phyloP scores from a whole-genome alignment of 2,797 vertebrate genomes.

The Neomorphus geoffroyi region DNA sequence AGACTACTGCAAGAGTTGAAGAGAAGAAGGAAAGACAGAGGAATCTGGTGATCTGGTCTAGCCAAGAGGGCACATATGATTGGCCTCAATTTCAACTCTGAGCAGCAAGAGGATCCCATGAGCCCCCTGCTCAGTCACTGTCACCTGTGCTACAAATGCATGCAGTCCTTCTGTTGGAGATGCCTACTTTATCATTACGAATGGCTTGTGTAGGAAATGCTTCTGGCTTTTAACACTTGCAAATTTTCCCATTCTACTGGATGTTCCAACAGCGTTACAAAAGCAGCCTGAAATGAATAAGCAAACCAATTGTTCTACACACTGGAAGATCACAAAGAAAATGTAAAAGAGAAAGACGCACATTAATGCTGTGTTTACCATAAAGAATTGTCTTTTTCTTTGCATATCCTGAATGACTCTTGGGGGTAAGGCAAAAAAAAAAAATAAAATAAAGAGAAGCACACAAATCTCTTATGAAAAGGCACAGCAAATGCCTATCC shows the following conservation, averaged over 20 bases:
- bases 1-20: not conserved
- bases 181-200: not conserved
- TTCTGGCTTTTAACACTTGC: not conserved
- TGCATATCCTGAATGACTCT: not conserved
- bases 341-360: not conserved
- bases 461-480: not conserved
- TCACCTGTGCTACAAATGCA: too few relatives aligned
- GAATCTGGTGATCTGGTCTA: not conserved
- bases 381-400: not conserved
- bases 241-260: not conserved
- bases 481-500: not conserved
- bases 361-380: not conserved
- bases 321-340: constrained; percentile 17
- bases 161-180: not conserved
- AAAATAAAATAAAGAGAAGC: not conserved
- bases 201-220: not conserved
- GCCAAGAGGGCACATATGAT: not conserved
- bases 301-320: not conserved
- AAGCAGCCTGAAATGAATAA: constrained; percentile 18
- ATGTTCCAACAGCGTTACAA: not conserved
- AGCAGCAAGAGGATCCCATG: not conserved
- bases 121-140: not conserved
- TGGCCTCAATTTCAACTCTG: not conserved
- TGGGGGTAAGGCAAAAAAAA: not conserved
- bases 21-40: not conserved